Conservation (phyloP, 2,797 vertebrate species). For the Rhynchonycteris naso region DNA sequence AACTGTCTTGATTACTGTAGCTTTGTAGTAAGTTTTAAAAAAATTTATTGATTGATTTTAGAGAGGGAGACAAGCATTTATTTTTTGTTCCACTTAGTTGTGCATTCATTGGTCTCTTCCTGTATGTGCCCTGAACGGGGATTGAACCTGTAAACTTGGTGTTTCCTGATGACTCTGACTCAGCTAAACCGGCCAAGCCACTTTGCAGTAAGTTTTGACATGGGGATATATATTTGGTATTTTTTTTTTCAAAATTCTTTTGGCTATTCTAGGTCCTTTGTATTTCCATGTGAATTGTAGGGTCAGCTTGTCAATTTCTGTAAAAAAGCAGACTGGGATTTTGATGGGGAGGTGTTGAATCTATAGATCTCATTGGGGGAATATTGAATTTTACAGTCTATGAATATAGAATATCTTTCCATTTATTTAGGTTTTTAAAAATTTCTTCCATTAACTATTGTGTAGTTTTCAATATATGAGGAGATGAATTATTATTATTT, state of each 20-base stretch:
- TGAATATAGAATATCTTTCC: not conserved
- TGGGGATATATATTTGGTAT: not conserved
- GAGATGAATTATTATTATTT: slow-evolving; percentile 10
- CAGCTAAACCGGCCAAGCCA: no score
- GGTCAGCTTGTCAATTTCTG: not conserved
- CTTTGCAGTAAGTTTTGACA: slow-evolving; percentile 40
- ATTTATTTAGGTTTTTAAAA: not conserved
- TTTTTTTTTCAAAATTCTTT: slow-evolving; percentile 12
- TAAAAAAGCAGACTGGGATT: not conserved
- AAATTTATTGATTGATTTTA: no score
- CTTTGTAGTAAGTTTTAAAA: slow-evolving; percentile 24
- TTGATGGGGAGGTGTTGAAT: not conserved
- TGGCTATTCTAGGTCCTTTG: slow-evolving; percentile 22
- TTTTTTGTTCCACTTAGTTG: no score
- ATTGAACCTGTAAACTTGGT: no score
- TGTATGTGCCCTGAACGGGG: no score
- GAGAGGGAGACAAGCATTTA: no score
- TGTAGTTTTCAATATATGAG: not conserved
- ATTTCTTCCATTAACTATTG: not conserved
- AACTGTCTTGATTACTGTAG: not conserved
- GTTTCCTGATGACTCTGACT: no score
- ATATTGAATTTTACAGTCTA: not conserved
- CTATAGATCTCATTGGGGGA: not conserved
- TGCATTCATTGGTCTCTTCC: no score
- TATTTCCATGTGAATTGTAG: slow-evolving; percentile 28